A percentile compares a stretch with the other conserved stretches of the same genome.
phyloP scores from a whole-genome alignment of 2,797 vertebrate genomes.

The Cyclopterus lumpus region DNA sequence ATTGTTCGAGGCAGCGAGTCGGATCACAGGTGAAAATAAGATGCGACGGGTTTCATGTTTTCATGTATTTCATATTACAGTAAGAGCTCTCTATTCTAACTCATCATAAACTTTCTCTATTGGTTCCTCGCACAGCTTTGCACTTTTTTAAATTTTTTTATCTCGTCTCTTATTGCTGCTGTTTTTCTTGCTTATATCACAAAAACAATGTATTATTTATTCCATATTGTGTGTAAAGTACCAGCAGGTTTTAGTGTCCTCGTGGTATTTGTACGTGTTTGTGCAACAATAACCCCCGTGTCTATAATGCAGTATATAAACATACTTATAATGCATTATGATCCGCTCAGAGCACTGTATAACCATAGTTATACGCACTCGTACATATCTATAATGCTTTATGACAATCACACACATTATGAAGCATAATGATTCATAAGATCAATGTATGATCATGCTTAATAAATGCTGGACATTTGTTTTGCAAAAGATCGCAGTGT shows the following conservation, averaged over 20 bases:
- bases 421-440: too few species aligned
- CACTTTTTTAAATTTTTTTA: neutral
- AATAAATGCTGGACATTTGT: too few species aligned
- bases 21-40: neutral
- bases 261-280: neutral
- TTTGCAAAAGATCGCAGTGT: too few species aligned
- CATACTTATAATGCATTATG: neutral
- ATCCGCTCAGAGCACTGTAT: too few species aligned
- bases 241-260: neutral
- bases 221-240: neutral
- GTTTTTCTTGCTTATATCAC: neutral
- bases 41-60: neutral
- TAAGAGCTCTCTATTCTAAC: neutral
- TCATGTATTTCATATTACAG: neutral
- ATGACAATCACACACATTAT: too few species aligned
- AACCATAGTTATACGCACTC: neutral
- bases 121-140: too few species aligned
- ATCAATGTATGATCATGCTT: too few species aligned
- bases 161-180: neutral
- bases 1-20: neutral
- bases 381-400: too few species aligned
- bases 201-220: neutral
- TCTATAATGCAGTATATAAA: neutral
- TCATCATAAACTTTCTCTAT: neutral
- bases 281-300: neutral